Evolutionary conservation across 1,140 invertebrate genomes (phyloP), one percentile per base, ranked within the genome.

Genomic region (Oscheius sp.): DNA sequence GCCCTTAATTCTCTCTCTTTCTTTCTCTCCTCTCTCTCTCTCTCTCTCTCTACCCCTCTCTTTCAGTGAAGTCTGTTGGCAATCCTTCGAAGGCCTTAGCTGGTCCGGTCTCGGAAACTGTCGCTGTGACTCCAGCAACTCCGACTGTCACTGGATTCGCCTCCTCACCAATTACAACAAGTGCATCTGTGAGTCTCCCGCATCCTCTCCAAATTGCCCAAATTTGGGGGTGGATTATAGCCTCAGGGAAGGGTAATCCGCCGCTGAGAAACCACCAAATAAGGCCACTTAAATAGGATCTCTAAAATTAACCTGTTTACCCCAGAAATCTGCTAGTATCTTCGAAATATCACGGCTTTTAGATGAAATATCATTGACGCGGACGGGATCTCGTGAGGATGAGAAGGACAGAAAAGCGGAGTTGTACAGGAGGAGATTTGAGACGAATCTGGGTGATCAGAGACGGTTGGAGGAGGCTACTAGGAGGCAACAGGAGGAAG

Each of bases 121-220:
- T 61, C 74, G 68, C 2, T 83, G 81, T 65, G 29, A 64, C 29
- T 72, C 77, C 2, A 79, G 77, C 55, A 79, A 79, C 35, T 82
- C 80, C 2, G 81, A 83, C 67, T 83, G 81, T 34, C 81, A 83
- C 65, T 83, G 81, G 82, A 83, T 83, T 72, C 62, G 81, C 18
- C 68, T 83, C 20, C 81, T 83, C 49, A 83, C 81, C 13, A 83
- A 81, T 62, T 83, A 84, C 63, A 83, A 83, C 55, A 83, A 83
- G 66, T 83, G 81, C 77, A 83, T 83, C 20, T 83, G 79, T 82
- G 18, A 76, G 66, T 71, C 62, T 34, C 23, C 67, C 45, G 13
- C 29, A 7, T 31, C 23, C n/a, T n/a, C n/a, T n/a, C n/a, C n/a
- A 10, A 23, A 58, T 58, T 15, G 20, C 3, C 15, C 10, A 67